phyloP scores from a whole-genome alignment of 2,113 vertebrate species.

The Alethe castanea region DNA sequence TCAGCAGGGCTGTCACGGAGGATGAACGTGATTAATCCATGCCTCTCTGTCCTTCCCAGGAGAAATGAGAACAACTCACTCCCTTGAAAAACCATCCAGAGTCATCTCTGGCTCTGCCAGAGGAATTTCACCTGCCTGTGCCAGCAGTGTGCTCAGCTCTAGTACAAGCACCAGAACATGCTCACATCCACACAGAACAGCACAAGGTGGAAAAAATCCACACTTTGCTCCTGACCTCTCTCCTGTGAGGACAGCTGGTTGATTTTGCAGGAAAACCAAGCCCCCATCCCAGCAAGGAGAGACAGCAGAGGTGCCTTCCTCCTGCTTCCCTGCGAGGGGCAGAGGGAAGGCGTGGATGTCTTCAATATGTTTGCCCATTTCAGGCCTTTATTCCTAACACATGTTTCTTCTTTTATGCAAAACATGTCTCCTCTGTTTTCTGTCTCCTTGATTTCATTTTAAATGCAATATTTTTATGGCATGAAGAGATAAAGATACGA shows the following conservation, averaged over 20 bases:
- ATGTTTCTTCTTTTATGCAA: constrained; percentile 68
- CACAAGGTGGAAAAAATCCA: background rate
- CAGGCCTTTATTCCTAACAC: constrained; percentile 58
- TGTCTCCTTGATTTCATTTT: constrained; percentile 71
- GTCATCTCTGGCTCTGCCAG: background rate
- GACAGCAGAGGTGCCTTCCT: background rate
- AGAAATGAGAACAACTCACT: background rate
- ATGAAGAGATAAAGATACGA: constrained; percentile 41
- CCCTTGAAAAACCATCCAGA: background rate
- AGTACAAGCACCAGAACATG: background rate
- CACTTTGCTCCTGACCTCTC: background rate
- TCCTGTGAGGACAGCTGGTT: background rate
- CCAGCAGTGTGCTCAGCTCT: background rate
- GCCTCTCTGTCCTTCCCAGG: background rate
- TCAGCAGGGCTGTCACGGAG: background rate
- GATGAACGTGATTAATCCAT: background rate
- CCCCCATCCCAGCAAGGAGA: background rate
- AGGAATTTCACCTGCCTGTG: constrained; percentile 30
- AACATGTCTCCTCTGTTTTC: constrained; percentile 69
- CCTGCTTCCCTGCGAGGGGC: background rate
- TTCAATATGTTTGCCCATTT: constrained; percentile 61
- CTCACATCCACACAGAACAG: background rate
- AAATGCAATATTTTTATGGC: constrained; percentile 62
- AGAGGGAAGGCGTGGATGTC: background rate
- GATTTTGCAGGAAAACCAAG: background rate